Conservation (phyloP, 2,797 vertebrate genomes). For the Sebastes trivittatus region DNA sequence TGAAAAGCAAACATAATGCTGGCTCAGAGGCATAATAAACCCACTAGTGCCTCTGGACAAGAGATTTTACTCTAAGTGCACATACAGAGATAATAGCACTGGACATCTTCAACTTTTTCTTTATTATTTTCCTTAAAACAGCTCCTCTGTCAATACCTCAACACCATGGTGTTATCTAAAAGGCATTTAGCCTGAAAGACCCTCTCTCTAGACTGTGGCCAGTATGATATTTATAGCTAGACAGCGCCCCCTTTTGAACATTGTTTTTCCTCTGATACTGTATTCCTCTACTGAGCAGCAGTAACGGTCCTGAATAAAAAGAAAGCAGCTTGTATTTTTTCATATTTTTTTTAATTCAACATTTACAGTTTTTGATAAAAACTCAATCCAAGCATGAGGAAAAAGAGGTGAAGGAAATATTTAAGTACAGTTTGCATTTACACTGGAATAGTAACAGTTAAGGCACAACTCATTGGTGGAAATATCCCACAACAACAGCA, state of each 20-base stretch:
- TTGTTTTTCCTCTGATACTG: not conserved
- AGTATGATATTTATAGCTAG: constrained; percentile 46
- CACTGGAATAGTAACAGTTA: constrained; percentile 41
- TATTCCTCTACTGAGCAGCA: not conserved
- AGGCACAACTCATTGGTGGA: constrained; percentile 58
- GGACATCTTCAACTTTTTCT: not conserved
- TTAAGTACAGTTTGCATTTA: constrained; percentile 29
- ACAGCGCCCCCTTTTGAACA: constrained; percentile 69
- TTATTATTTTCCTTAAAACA: not conserved
- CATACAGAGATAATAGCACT: not conserved
- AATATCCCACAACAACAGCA: constrained; percentile 26
- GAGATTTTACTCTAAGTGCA: not conserved
- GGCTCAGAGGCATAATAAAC: not conserved
- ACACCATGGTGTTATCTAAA: not conserved
- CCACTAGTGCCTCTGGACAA: not conserved
- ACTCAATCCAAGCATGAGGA: not conserved
- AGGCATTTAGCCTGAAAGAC: not conserved
- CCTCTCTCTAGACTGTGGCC: not conserved
- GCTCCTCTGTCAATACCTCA: constrained; percentile 3
- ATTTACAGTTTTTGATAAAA: constrained; percentile 39
- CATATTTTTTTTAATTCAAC: constrained; percentile 14
- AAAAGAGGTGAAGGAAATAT: not conserved
- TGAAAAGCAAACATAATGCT: not conserved
- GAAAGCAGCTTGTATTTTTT: not conserved
- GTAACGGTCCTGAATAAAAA: not conserved